A percentile compares a stretch with the other conserved stretches of the same genome.
Evolutionary conservation across 1,140 invertebrate genomes (phyloP).

Genomic region (Phthorimaea operculella): DNA sequence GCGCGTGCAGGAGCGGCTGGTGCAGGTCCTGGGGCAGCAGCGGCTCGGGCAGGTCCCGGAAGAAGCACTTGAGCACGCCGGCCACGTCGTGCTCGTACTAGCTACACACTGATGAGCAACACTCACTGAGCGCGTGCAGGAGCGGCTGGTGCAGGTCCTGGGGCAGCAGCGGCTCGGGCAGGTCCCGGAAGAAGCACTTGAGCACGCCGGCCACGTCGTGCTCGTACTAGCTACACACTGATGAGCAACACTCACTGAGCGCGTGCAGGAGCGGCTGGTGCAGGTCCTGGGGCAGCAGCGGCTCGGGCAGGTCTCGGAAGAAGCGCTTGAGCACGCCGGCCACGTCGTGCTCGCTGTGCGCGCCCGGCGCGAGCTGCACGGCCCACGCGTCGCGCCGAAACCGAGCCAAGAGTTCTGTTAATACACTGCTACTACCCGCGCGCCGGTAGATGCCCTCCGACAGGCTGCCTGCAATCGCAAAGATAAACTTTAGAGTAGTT

Average conservation of each 20-base stretch:
- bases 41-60: too few relatives aligned
- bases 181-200: too few relatives aligned
- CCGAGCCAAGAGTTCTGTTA: conserved; percentile 77
- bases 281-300: conserved; percentile 66
- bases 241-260: conserved; percentile 28
- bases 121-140: conserved; percentile 26
- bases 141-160: too few relatives aligned
- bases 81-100: too few relatives aligned
- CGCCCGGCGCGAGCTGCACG: conserved; percentile 78
- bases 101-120: too few relatives aligned
- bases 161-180: too few relatives aligned
- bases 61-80: too few relatives aligned
- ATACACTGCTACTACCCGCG: conserved; percentile 80
- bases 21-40: too few relatives aligned
- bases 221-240: too few relatives aligned
- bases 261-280: conserved; percentile 23
- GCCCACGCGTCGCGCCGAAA: conserved; percentile 86
- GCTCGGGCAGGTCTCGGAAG: conserved; percentile 81
- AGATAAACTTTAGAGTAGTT: neutral
- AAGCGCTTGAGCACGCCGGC: conserved; percentile 86
- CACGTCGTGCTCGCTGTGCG: conserved; percentile 87
- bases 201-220: conserved; percentile 87
- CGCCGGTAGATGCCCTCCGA: conserved; percentile 88
- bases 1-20: too few relatives aligned
- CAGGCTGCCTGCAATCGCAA: conserved; percentile 73